phyloP scores from a whole-genome alignment of 53 echinoderm and acorn worm species.

The Crossaster papposus region DNA sequence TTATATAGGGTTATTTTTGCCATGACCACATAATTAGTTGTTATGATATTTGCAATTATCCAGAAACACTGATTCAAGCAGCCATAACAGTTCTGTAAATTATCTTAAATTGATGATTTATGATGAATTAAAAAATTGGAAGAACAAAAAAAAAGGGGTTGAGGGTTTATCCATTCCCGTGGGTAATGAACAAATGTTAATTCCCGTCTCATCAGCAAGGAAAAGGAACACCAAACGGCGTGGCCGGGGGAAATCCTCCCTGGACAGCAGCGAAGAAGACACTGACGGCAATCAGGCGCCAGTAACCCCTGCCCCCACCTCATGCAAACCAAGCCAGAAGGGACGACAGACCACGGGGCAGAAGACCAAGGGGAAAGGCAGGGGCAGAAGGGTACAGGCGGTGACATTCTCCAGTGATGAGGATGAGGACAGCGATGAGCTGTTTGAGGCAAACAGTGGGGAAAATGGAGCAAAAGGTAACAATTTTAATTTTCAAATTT shows the following conservation, averaged over 20 bases:
- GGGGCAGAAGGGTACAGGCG: slow-evolving; percentile 63
- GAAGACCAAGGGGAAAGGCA: slow-evolving; percentile 35
- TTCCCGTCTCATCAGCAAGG: slow-evolving; percentile 8
- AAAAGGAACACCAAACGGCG: slow-evolving; percentile 17
- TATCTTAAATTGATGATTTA: no score
- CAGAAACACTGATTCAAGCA: no score
- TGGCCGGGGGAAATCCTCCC: slow-evolving; percentile 35
- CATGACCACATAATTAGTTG: no score
- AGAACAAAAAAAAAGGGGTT: no score
- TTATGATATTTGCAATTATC: no score
- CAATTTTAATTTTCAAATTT: not conserved
- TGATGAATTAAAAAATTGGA: no score
- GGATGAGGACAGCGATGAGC: slow-evolving; percentile 51
- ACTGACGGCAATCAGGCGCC: slow-evolving; percentile 22
- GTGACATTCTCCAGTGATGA: slow-evolving; percentile 88
- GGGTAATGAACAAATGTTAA: no score
- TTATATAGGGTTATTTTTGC: no score
- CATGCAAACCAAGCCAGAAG: slow-evolving; percentile 47
- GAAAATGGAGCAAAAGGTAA: slow-evolving; percentile 44
- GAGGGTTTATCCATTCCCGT: no score
- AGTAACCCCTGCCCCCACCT: slow-evolving; percentile 50
- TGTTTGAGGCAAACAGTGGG: slow-evolving; percentile 43
- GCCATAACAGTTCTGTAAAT: no score
- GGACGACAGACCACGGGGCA: slow-evolving; percentile 16
- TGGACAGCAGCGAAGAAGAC: slow-evolving; percentile 56